Evolutionary conservation across 2,113 vertebrate species (phyloP), one percentile per base, ranked within the genome.

Genomic region (Seriola quinqueradiata): DNA sequence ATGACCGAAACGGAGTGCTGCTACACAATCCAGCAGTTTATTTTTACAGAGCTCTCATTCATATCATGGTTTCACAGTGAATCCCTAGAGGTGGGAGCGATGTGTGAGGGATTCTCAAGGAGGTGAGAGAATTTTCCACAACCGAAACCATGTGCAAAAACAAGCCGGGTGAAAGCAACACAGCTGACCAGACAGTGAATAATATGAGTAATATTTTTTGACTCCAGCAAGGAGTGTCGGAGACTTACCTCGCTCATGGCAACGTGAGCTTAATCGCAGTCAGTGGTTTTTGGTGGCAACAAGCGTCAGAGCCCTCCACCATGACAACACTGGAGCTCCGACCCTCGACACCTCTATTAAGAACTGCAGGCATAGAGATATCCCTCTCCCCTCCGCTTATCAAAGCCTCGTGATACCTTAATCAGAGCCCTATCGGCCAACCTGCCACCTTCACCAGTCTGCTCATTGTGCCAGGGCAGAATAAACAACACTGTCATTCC

Each of bases 91-190:
- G 69, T 90, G 71, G 73, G 81, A 86, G 61, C 78, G 80, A 90
- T 38, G 58, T 92, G 89, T 65, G 82, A 92, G 72, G 84, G 88
- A 91, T 89, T 88, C 85, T 78, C 78, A 25, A 73, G 58, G 82
- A 91, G 88, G 90, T 81, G 89, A 89, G 75, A 92, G 77, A 90
- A 89, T 79, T 86, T 90, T 91, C 81, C 86, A 86, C 82, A 81
- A 81, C 73, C 48, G 2, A 71, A 63, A 75, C 81, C 71, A 70
- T 36, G 70, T 77, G 77, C 76, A 60, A 84, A 79, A 88, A 91
- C 81, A 87, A 86, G 73, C 64, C 0, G 5, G 77, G 66, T 1
- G 32, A 66, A 66, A 68, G 75, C 42, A 32, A 63, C 40, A 42
- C 40, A 61, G 70, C 5, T 7, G 58, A 70, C 44, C 64, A 64